Evolutionary conservation across 2,113 vertebrate genomes (phyloP).

Genomic region (Amblyornis subalaris): DNA sequence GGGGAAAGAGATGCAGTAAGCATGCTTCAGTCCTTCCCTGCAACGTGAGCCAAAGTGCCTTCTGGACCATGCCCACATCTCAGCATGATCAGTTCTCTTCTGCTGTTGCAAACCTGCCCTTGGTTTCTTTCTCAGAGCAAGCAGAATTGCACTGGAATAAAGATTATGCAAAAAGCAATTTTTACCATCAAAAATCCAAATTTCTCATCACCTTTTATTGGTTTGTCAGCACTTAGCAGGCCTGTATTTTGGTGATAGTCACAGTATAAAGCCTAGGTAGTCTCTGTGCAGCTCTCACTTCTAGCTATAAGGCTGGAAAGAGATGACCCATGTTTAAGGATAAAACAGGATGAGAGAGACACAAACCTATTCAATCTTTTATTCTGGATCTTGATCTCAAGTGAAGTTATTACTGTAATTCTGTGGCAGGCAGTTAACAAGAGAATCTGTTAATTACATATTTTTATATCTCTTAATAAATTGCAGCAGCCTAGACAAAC

Average conservation of each 20-base stretch:
- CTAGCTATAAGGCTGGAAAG: not conserved
- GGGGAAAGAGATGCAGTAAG: not conserved
- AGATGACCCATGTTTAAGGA: not conserved
- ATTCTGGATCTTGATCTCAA: not conserved
- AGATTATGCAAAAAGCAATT: not conserved
- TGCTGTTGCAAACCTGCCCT: not conserved
- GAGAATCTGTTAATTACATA: not conserved
- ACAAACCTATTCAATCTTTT: not conserved
- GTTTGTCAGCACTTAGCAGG: not conserved
- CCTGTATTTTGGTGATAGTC: not conserved
- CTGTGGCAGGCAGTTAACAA: not conserved
- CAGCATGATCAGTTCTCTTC: not conserved
- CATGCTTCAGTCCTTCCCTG: not conserved
- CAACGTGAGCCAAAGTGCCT: not conserved
- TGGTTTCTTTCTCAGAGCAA: not conserved
- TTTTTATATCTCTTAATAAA: not conserved
- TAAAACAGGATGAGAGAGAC: not conserved
- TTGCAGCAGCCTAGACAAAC: not conserved
- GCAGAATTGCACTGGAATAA: not conserved
- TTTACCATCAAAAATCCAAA: not conserved
- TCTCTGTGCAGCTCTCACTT: not conserved
- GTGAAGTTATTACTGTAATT: not conserved
- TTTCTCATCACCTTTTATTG: not conserved
- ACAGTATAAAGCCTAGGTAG: not conserved
- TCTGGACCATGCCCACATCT: not conserved